Percentiles rank a stretch among this genome's conserved stretches.
Evolutionary conservation across 37 sponge, comb jelly and placozoan genomes (phyloP).

Genomic region (Crambe crambe): DNA sequence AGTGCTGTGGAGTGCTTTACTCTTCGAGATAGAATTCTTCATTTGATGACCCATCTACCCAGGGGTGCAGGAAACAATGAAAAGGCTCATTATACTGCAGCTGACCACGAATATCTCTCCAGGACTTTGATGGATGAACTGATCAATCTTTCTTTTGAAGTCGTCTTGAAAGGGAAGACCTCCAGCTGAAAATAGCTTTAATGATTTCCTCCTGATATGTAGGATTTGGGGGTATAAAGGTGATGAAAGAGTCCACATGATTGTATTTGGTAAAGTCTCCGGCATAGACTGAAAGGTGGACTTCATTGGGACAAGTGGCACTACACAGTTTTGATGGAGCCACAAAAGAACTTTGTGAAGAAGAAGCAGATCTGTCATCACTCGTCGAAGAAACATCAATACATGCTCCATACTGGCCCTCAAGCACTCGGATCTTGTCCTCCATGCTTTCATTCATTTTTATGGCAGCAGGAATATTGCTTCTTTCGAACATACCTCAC

Average conservation of each 20-base stretch:
- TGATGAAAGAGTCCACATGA: conserved; percentile 5
- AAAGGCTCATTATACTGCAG: conserved; percentile 10
- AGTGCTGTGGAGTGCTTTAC: background rate
- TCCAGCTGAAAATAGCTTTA: background rate
- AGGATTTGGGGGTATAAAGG: conserved; percentile 13
- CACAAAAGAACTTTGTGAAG: background rate
- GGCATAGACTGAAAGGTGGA: conserved; percentile 7
- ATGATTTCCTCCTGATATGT: background rate
- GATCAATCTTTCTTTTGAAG: background rate
- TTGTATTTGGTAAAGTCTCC: conserved; percentile 26
- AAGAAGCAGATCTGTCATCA: background rate
- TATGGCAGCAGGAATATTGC: background rate
- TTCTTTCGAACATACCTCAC: conserved; percentile 2
- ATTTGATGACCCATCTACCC: background rate
- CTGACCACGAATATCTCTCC: conserved; percentile 14
- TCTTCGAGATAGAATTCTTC: conserved; percentile 1
- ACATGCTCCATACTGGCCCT: background rate
- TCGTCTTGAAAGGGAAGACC: conserved; percentile 9
- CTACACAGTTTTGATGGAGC: conserved; percentile 7
- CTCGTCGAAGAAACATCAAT: background rate
- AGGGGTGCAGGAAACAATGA: conserved; percentile 26
- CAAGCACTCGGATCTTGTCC: conserved; percentile 3
- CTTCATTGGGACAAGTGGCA: conserved; percentile 18
- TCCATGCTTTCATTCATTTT: conserved; percentile 20
- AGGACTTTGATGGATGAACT: background rate